Percentiles rank a stretch among this genome's conserved stretches.
Conservation (phyloP, 2,113 vertebrate genomes). For the Notiomystis cincta region DNA sequence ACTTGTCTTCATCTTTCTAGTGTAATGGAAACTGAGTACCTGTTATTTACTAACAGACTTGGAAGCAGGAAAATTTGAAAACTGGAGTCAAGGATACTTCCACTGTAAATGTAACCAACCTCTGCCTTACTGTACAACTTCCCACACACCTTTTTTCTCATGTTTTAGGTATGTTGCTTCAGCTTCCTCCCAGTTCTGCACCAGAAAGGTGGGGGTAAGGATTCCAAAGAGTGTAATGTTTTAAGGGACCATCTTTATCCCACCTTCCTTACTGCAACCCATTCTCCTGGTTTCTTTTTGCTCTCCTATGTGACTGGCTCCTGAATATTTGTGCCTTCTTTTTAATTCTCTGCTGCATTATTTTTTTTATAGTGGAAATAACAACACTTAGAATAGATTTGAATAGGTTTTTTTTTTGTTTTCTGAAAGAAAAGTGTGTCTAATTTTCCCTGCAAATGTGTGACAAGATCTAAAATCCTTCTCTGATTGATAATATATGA, state of each 20-base stretch:
- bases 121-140: not conserved
- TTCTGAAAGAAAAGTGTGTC: not conserved
- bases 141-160: not conserved
- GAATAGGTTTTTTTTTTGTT: not conserved
- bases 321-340: not conserved
- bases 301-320: not conserved
- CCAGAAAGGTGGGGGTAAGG: not conserved
- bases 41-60: not conserved
- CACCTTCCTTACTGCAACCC: not conserved
- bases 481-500: not conserved
- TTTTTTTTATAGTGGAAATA: not conserved
- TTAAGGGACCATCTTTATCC: not conserved
- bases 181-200: not conserved
- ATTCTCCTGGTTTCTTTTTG: not conserved
- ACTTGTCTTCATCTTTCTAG: not conserved
- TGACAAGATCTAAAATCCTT: conserved; percentile 16
- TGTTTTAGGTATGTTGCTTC: not conserved
- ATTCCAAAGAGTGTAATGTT: not conserved
- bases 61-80: not conserved
- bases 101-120: not conserved
- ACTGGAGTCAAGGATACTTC: not conserved
- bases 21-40: not conserved
- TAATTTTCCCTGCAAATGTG: not conserved
- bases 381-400: not conserved
- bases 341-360: not conserved